Conservation (phyloP, 2,113 vertebrate species). For the Myodes glareolus region DNA sequence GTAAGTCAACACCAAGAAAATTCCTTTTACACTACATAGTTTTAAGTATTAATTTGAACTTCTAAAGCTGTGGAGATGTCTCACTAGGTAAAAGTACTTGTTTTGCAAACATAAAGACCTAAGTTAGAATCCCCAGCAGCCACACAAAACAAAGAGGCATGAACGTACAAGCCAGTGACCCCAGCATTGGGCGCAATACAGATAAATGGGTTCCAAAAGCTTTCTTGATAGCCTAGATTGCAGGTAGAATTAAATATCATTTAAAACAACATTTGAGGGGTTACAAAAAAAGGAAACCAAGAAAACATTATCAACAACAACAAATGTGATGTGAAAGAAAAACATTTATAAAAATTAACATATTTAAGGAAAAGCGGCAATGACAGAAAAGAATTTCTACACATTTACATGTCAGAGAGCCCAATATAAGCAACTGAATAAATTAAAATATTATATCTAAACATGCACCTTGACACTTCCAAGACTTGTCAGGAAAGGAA, state of each 20-base stretch:
- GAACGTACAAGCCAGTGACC: background rate
- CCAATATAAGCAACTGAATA: background rate
- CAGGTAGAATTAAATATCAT: background rate
- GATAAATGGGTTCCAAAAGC: background rate
- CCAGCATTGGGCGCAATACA: background rate
- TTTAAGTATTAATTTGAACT: background rate
- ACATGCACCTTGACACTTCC: background rate
- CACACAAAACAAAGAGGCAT: background rate
- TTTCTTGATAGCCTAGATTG: background rate
- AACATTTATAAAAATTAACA: background rate
- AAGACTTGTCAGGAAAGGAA: background rate
- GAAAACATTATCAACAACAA: conserved; percentile 9
- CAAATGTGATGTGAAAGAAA: background rate
- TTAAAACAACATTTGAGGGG: conserved; percentile 4
- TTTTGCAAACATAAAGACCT: background rate
- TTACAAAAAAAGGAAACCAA: background rate
- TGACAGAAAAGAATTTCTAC: background rate
- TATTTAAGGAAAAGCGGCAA: conserved; percentile 5
- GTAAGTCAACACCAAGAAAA: background rate
- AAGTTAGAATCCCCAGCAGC: background rate
- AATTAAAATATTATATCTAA: background rate
- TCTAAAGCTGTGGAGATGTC: background rate
- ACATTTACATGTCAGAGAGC: background rate
- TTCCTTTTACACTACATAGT: background rate
- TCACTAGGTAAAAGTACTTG: no score